These are phyloP conservation scores for Bombus breviceps DNA, from an alignment of 1,140 invertebrate genomes.

Conservation along the genomic window DNA sequence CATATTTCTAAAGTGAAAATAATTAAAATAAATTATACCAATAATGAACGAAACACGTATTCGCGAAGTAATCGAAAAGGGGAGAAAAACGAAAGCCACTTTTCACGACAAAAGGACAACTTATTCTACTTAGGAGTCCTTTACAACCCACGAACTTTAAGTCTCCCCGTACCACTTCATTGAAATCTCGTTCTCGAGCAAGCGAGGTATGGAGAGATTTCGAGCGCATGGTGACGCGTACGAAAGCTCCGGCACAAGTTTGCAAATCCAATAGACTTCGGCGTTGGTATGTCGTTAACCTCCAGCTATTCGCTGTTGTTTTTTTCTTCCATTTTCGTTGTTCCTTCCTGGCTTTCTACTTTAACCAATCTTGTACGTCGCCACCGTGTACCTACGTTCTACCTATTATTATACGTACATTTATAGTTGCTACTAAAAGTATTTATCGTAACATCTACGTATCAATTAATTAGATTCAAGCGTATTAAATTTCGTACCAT, in stretches of 20 bases:
- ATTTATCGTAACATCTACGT: too few relatives aligned
- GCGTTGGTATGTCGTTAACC: constrained; percentile 22
- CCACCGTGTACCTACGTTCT: neutral
- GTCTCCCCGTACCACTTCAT: neutral
- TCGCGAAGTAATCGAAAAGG: too few relatives aligned
- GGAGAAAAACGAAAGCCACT: neutral
- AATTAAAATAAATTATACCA: neutral
- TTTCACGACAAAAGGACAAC: constrained; percentile 5
- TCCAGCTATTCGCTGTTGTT: neutral
- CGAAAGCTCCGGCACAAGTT: constrained; percentile 29
- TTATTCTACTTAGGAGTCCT: constrained; percentile 25
- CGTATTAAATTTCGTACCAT: too few relatives aligned
- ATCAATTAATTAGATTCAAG: too few relatives aligned
- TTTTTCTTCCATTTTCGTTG: neutral
- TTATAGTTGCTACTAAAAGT: too few relatives aligned
- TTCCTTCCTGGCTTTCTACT: neutral
- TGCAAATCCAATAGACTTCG: constrained; percentile 37
- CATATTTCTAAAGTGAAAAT: too few relatives aligned
- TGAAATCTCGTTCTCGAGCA: constrained; percentile 40
- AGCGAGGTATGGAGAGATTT: constrained; percentile 16
- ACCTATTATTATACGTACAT: too few relatives aligned
- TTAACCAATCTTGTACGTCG: neutral
- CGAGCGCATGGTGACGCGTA: constrained; percentile 21
- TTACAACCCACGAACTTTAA: constrained; percentile 3
- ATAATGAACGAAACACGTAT: neutral